A percentile compares a stretch with the other conserved stretches of the same genome.
phyloP scores from a whole-genome alignment of 2,113 vertebrate genomes.

The Melanostigma gelatinosum region DNA sequence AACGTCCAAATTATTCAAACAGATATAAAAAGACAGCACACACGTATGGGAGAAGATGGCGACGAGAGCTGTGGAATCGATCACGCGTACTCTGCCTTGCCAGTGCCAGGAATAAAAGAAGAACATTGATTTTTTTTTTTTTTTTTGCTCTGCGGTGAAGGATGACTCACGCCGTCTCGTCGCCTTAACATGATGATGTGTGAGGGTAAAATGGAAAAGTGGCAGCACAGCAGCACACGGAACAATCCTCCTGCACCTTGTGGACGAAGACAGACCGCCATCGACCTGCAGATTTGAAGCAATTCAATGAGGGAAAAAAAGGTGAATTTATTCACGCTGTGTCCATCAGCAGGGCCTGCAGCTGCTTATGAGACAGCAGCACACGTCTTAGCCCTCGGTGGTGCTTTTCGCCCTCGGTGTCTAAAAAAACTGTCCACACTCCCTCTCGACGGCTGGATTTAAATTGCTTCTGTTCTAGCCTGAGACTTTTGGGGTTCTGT shows the following conservation, averaged over 20 bases:
- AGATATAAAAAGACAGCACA: conserved; percentile 5
- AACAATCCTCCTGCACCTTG: conserved; percentile 17
- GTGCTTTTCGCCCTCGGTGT: neutral
- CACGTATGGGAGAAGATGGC: conserved; percentile 18
- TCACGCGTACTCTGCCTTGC: conserved; percentile 31
- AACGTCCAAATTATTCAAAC: conserved; percentile 4
- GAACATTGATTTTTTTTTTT: conserved; percentile 64
- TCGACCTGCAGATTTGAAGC: conserved; percentile 19
- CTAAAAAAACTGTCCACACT: conserved; percentile 21
- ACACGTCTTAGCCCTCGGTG: conserved; percentile 8
- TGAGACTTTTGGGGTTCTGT: conserved; percentile 32
- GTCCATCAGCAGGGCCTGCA: conserved; percentile 11
- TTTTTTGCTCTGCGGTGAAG: conserved; percentile 55
- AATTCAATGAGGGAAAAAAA: conserved; percentile 13
- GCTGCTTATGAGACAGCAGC: conserved; percentile 6
- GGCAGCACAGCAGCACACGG: conserved; percentile 27
- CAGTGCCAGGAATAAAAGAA: conserved; percentile 42
- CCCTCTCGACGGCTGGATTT: conserved; percentile 6
- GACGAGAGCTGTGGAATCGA: conserved; percentile 56
- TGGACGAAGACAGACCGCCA: conserved; percentile 18
- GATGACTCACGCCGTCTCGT: conserved; percentile 65
- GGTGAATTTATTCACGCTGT: conserved; percentile 2
- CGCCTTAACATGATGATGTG: conserved; percentile 42
- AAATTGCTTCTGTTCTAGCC: conserved; percentile 47
- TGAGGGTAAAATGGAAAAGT: conserved; percentile 29